Percentiles rank a stretch among this genome's conserved stretches.
Evolutionary conservation across 2,797 vertebrate species (phyloP).

Genomic region (Pangasius djambal): DNA sequence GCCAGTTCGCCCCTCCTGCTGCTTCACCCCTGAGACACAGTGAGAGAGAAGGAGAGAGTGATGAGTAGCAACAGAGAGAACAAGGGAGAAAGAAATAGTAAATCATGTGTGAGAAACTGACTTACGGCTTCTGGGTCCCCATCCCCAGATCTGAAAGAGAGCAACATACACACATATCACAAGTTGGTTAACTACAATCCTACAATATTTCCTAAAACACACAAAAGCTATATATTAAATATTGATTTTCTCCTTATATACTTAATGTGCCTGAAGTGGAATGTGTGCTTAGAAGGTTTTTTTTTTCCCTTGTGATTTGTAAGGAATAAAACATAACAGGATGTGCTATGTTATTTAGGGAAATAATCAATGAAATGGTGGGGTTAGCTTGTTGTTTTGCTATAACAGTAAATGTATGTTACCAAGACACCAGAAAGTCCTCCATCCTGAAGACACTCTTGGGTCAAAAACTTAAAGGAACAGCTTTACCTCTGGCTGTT

Average conservation of each 20-base stretch:
- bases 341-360: not conserved
- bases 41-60: not conserved
- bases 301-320: no score
- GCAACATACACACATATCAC: not conserved
- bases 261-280: not conserved
- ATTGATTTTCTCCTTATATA: not conserved
- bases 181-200: not conserved
- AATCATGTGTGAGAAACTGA: not conserved
- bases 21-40: constrained; percentile 79
- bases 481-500: not conserved
- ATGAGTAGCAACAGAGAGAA: not conserved
- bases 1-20: constrained; percentile 88
- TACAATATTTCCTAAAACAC: not conserved
- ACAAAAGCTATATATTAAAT: not conserved
- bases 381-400: not conserved
- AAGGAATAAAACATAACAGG: not conserved
- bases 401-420: not conserved
- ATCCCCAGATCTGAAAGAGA: constrained; percentile 83
- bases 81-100: not conserved
- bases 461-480: not conserved
- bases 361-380: not conserved
- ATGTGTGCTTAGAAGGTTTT: not conserved
- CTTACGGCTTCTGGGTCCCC: constrained; percentile 87
- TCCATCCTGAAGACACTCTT: not conserved
- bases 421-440: not conserved